phyloP scores from a whole-genome alignment of 2,888 invertebrate species.

The Drosophila kambysellisi region DNA sequence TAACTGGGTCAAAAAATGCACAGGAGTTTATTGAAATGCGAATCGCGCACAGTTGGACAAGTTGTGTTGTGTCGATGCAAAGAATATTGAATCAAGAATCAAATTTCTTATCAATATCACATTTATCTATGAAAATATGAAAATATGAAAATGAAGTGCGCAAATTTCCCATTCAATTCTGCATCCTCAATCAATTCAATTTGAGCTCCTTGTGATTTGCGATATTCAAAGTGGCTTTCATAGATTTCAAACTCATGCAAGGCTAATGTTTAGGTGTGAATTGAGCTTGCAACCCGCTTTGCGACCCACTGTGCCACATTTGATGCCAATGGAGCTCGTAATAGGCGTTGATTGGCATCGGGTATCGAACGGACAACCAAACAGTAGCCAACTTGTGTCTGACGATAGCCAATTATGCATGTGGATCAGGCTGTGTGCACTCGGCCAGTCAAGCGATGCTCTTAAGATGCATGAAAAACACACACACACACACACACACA shows the following conservation, averaged over 20 bases:
- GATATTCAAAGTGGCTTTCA: no score
- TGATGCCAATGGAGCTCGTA: constrained; percentile 8
- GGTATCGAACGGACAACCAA: constrained; percentile 10
- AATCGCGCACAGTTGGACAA: constrained; percentile 54
- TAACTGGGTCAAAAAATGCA: constrained; percentile 70
- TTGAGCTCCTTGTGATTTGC: background rate
- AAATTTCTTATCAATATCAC: background rate
- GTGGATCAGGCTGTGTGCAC: constrained; percentile 53
- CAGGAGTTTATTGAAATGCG: constrained; percentile 42
- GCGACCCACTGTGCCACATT: constrained; percentile 30
- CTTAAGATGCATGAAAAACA: constrained; percentile 54
- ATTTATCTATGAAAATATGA: background rate
- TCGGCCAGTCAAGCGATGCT: constrained; percentile 33
- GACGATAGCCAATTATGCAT: constrained; percentile 42
- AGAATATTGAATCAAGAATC: background rate
- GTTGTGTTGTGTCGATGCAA: background rate
- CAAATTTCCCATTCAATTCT: no score
- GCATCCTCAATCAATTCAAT: background rate
- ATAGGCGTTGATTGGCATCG: constrained; percentile 46
- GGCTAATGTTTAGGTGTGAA: background rate
- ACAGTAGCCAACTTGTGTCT: constrained; percentile 20
- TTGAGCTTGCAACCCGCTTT: background rate
- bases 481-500: constrained; percentile 24
- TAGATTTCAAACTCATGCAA: background rate
- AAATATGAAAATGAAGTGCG: background rate